A percentile compares a stretch with the other conserved stretches of the same genome.
Evolutionary conservation across 2,797 vertebrate genomes (phyloP).

Genomic region (Enteromius fasciolatus): DNA sequence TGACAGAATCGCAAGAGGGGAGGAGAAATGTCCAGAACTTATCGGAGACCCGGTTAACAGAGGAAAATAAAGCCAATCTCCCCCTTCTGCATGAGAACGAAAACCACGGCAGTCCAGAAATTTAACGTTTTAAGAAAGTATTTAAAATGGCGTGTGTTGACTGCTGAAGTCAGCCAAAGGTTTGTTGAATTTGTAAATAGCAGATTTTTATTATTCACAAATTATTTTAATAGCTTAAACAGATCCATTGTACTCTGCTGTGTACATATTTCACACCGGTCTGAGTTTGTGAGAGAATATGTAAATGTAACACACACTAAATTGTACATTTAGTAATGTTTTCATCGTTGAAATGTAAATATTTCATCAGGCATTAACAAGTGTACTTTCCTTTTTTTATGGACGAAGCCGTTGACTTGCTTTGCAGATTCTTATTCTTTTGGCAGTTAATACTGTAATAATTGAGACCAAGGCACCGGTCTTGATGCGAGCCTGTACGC

Average conservation of each 20-base stretch:
- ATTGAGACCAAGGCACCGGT: neutral
- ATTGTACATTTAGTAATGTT: conserved; percentile 70
- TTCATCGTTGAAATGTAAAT: conserved; percentile 64
- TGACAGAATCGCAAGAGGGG: conserved; percentile 87
- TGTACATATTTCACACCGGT: conserved; percentile 80
- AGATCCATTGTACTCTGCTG: conserved; percentile 69
- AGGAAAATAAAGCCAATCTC: conserved; percentile 73
- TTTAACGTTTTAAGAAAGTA: conserved; percentile 65
- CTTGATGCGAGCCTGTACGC: neutral
- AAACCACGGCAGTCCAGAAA: conserved; percentile 76
- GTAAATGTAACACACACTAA: conserved; percentile 70
- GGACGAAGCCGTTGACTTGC: conserved; percentile 36
- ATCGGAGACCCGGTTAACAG: conserved; percentile 86
- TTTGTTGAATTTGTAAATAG: conserved; percentile 88
- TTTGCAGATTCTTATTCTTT: conserved; percentile 48
- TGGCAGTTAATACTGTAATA: conserved; percentile 12
- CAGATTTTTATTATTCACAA: conserved; percentile 93
- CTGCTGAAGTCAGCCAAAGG: conserved; percentile 75
- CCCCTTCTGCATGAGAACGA: conserved; percentile 67
- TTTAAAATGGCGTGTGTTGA: conserved; percentile 69
- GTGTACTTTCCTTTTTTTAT: conserved; percentile 49
- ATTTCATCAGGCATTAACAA: conserved; percentile 67
- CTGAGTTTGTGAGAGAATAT: conserved; percentile 63
- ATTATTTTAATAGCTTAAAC: conserved; percentile 91
- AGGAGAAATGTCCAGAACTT: conserved; percentile 89